These are phyloP conservation scores for Nymphalis io DNA, from an alignment of 1,140 invertebrate genomes.

Conservation along the genomic window DNA sequence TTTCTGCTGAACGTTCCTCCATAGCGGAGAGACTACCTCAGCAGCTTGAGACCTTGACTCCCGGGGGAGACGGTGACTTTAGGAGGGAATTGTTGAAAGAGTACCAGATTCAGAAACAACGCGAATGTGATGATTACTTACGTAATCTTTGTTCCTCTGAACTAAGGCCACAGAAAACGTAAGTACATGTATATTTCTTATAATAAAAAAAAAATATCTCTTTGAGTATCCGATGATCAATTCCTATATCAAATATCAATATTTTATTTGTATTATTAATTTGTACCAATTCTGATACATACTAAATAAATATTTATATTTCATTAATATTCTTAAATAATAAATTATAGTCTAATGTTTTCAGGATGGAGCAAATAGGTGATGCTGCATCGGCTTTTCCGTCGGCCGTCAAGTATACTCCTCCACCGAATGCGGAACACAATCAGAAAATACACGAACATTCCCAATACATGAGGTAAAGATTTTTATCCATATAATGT, in stretches of 20 bases:
- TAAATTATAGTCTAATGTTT: slow-evolving; percentile 39
- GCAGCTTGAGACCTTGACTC: slow-evolving; percentile 61
- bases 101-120: slow-evolving; percentile 87
- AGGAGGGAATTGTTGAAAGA: slow-evolving; percentile 86
- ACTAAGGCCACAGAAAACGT: slow-evolving; percentile 82
- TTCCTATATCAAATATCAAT: too few relatives aligned
- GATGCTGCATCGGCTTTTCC: slow-evolving; percentile 80
- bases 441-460: slow-evolving; percentile 43
- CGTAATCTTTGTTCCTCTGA: slow-evolving; percentile 70
- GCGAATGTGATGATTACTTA: slow-evolving; percentile 73
- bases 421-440: slow-evolving; percentile 34
- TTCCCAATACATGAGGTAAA: slow-evolving; percentile 32
- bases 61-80: slow-evolving; percentile 82
- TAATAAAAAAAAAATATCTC: too few relatives aligned
- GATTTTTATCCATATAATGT: slow-evolving; percentile 20
- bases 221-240: too few relatives aligned
- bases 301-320: too few relatives aligned
- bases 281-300: too few relatives aligned
- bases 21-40: slow-evolving; percentile 46
- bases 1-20: slow-evolving; percentile 61
- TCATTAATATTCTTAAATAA: too few relatives aligned
- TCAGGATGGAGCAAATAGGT: slow-evolving; percentile 82
- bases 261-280: too few relatives aligned
- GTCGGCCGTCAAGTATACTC: slow-evolving; percentile 51
- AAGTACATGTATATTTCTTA: slow-evolving; percentile 66